phyloP scores from a whole-genome alignment of 2,113 vertebrate genomes.

The Nansenia antarctica region DNA sequence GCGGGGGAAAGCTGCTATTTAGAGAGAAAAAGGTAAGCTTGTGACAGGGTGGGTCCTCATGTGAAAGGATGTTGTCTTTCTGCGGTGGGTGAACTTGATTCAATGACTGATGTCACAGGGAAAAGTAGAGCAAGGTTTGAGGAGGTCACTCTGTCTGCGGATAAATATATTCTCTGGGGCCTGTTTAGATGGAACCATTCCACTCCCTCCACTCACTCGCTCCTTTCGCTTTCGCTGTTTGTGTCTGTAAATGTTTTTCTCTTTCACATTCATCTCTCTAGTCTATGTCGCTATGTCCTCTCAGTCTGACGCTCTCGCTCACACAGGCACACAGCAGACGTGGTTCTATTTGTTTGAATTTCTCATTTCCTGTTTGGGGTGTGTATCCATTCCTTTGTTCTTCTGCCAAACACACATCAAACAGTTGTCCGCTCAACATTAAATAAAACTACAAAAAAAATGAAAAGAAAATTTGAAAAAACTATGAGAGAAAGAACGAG shows the following conservation, averaged over 20 bases:
- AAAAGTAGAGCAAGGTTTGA: background rate
- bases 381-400: conserved; percentile 72
- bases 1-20: background rate
- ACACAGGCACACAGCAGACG: conserved; percentile 47
- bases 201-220: background rate
- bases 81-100: background rate
- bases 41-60: background rate
- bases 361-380: conserved; percentile 80
- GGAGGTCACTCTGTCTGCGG: background rate
- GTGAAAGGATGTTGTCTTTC: background rate
- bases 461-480: conserved; percentile 24
- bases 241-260: background rate
- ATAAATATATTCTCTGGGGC: no score
- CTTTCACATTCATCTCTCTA: background rate
- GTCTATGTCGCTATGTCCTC: background rate
- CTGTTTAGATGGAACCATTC: no score
- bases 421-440: conserved; percentile 38
- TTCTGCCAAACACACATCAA: conserved; percentile 73
- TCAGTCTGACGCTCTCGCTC: background rate
- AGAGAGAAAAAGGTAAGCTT: background rate
- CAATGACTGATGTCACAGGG: background rate
- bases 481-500: background rate
- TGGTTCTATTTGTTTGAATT: conserved; percentile 64
- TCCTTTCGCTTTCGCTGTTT: background rate
- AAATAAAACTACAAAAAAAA: conserved; percentile 30